phyloP scores from a whole-genome alignment of 2,113 vertebrate genomes.

The Phylloscopus trochiloides region DNA sequence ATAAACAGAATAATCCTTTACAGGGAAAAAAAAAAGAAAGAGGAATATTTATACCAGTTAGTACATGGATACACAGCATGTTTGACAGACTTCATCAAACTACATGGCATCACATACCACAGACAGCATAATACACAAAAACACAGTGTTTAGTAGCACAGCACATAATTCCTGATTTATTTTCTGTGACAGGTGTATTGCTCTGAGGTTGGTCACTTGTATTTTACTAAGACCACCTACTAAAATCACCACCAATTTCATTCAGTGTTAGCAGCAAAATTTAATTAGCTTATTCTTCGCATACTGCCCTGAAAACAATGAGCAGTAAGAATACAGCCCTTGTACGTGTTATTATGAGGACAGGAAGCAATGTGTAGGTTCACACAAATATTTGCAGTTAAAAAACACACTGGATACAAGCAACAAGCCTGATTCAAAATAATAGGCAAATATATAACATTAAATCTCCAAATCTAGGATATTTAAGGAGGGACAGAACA shows the following conservation, averaged over 20 bases:
- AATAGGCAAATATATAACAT: neutral
- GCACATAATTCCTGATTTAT: neutral
- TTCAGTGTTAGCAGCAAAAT: neutral
- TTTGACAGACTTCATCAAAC: constrained; percentile 9
- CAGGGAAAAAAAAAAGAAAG: neutral
- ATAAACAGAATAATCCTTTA: neutral
- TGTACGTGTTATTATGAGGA: neutral
- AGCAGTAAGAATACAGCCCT: neutral
- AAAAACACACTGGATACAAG: neutral
- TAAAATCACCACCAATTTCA: neutral
- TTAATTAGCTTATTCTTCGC: neutral
- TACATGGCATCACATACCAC: neutral
- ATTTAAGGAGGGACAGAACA: neutral
- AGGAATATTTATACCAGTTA: neutral
- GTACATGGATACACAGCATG: neutral
- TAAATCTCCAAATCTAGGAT: neutral
- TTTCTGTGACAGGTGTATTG: neutral
- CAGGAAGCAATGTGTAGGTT: neutral
- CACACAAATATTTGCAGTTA: neutral
- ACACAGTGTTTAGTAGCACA: neutral
- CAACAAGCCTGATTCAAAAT: neutral
- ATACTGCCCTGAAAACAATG: neutral
- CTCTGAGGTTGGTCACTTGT: neutral
- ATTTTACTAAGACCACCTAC: neutral
- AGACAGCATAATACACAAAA: neutral